A percentile compares a stretch with the other conserved stretches of the same genome.
These are phyloP conservation scores for Boleophthalmus pectinirostris DNA, from an alignment of 2,113 vertebrate species.

Conservation along the genomic window DNA sequence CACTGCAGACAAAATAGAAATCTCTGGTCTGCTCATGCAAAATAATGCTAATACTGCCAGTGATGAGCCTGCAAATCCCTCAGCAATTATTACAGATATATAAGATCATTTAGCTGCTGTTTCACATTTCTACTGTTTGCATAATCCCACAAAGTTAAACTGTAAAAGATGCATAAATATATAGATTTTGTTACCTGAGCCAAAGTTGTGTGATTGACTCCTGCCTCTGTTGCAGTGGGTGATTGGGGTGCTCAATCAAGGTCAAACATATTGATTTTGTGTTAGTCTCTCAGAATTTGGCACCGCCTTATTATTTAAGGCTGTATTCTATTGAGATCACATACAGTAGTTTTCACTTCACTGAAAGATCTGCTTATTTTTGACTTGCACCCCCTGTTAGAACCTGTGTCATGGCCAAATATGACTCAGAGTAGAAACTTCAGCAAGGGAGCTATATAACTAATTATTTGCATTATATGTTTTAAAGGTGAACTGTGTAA, in stretches of 20 bases:
- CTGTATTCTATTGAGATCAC: neutral
- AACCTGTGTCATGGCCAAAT: no score
- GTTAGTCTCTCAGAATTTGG: neutral
- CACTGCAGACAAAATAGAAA: neutral
- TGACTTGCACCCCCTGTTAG: no score
- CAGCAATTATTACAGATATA: no score
- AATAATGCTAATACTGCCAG: no score
- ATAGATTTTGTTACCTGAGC: neutral
- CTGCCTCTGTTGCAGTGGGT: neutral
- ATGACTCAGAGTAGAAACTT: no score
- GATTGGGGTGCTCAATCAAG: neutral
- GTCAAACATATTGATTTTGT: slow-evolving; percentile 9
- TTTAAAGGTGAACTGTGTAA: no score
- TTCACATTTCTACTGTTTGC: neutral
- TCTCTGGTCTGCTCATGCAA: no score
- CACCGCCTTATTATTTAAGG: neutral
- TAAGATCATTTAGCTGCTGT: neutral
- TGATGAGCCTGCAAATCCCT: no score
- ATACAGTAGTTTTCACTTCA: neutral
- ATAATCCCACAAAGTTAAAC: neutral
- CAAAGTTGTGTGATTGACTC: neutral
- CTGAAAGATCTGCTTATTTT: neutral
- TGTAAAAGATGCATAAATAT: neutral
- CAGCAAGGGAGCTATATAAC: no score
- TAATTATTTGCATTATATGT: no score